Percentiles rank a stretch among this genome's conserved stretches.
Evolutionary conservation across 2,113 vertebrate species (phyloP).

Genomic region (Loxodonta africana): DNA sequence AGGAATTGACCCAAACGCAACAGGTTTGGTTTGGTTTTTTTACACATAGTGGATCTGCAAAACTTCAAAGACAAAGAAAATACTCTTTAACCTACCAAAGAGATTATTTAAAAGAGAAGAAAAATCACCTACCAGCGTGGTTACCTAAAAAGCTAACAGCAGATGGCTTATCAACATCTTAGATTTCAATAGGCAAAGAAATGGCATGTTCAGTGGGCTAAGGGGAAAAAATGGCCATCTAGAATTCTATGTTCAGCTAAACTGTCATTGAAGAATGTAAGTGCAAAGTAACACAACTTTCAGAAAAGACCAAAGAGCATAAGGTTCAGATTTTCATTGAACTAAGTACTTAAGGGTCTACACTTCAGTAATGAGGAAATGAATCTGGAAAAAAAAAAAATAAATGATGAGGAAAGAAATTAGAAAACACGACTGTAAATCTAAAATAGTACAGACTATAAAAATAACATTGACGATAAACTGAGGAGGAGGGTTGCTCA

Average conservation of each 20-base stretch:
- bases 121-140: neutral
- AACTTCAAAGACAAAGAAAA: neutral
- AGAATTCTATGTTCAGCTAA: neutral
- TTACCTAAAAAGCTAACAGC: constrained; percentile 14
- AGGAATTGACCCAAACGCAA: too few species aligned
- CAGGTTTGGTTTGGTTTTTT: too few species aligned
- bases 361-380: neutral
- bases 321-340: neutral
- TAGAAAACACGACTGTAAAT: neutral
- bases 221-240: neutral
- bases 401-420: neutral
- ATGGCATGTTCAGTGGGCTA: neutral
- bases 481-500: neutral
- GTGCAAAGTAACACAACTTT: constrained; percentile 3
- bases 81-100: constrained; percentile 20
- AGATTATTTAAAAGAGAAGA: constrained; percentile 49
- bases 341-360: too few species aligned
- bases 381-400: constrained; percentile 16
- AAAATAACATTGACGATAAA: neutral
- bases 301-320: neutral
- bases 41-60: too few species aligned
- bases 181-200: neutral
- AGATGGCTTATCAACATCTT: neutral
- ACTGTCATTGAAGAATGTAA: neutral
- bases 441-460: constrained; percentile 24